Percentiles rank a stretch among this genome's conserved stretches.
These are phyloP conservation scores for Esperia sulphurella DNA, from an alignment of 2,888 invertebrate species.

Conservation along the genomic window DNA sequence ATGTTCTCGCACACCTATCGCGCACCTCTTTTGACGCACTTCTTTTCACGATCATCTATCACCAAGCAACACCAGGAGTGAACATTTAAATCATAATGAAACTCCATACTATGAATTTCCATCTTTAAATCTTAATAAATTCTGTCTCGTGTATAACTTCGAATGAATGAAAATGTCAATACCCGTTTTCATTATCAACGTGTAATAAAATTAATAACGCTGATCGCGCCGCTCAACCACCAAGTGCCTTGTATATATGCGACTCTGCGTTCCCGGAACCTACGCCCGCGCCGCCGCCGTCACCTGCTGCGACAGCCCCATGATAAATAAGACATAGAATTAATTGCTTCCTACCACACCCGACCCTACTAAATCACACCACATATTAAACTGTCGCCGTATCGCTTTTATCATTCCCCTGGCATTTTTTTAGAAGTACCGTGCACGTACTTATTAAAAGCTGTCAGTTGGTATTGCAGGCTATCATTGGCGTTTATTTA, in stretches of 20 bases:
- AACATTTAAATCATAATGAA: too few species aligned
- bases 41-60: too few species aligned
- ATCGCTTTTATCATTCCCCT: constrained; percentile 46
- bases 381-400: constrained; percentile 55
- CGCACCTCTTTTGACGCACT: too few species aligned
- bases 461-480: constrained; percentile 52
- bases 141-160: too few species aligned
- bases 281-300: constrained; percentile 35
- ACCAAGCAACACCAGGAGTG: too few species aligned
- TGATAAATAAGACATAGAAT: constrained; percentile 70
- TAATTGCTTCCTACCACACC: constrained; percentile 70
- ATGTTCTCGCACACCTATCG: too few species aligned
- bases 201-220: constrained; percentile 4
- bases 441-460: constrained; percentile 31
- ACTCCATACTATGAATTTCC: too few species aligned
- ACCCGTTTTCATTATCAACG: not conserved
- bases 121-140: too few species aligned
- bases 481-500: constrained; percentile 52
- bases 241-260: constrained; percentile 9
- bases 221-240: constrained; percentile 21
- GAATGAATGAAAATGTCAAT: too few species aligned
- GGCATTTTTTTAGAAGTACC: constrained; percentile 29
- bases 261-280: constrained; percentile 7
- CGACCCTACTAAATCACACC: constrained; percentile 55
- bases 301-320: constrained; percentile 67